Base-by-base conservation (phyloP, 2,888 invertebrate species). In the Orgyia antiqua region DNA sequence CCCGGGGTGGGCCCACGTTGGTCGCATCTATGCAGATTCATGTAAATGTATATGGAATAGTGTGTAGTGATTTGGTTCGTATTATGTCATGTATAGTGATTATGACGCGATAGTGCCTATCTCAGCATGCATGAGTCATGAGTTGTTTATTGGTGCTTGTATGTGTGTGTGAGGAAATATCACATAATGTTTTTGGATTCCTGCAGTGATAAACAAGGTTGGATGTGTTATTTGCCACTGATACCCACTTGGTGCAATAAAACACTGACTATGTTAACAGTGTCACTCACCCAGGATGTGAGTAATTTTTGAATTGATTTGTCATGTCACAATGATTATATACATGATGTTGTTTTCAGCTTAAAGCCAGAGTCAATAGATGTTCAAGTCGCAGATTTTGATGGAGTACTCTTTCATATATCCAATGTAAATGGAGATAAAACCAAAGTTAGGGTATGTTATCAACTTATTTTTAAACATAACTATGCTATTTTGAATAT, bases 321-420 rank as follows among this genome's bases (percentile, higher is more conserved):
- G 33, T 39, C 33, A 37, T 29, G 38, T 25, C 35, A 33, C 31
- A 31, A 21, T 12, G 3, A 41, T 29, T 36, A n/a, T n/a, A n/a
- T n/a, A n/a, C n/a, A n/a, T n/a, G n/a, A 33, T 38, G 51, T 50
- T 38, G 18, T 53, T 92, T 93, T 46, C 87, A 97, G 97, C 52
- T 92, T 93, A 75, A 98, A 98, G 89, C 93, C 95, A 49, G 98
- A 99, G 79, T 94, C 94, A 58, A 96, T 97, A 73, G 97, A 98
- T 88, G 93, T 98, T 63, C 92, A 90, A 52, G 92, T 97, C 73
- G 96, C 97, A 58, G 99, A 99, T 89, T 99, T 99, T 88, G 99
- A 99, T 89, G 99, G 99, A 60, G 99, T 97, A 45, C 87, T 99
- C 54, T 99, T 97, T 89, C 98, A 98, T 87, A 94, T 99, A 88